Evolutionary conservation across 2,888 invertebrate genomes (phyloP).

Genomic region (Acleris cristana): DNA sequence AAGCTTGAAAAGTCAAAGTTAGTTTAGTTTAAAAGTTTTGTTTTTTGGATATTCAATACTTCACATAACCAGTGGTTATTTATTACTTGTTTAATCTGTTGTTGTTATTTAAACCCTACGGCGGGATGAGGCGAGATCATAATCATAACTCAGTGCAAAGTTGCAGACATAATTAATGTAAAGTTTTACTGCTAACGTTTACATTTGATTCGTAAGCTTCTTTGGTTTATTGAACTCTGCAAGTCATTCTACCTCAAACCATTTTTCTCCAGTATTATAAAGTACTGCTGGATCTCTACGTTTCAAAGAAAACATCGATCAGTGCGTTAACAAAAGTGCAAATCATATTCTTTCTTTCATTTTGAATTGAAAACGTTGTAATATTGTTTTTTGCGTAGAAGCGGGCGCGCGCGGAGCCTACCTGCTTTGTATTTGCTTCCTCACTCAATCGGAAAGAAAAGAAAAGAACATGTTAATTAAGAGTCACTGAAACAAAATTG

Average conservation of each 20-base stretch:
- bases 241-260: neutral
- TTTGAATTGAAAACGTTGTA: constrained; percentile 77
- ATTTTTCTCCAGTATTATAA: neutral
- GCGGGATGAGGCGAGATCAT: too few relatives aligned
- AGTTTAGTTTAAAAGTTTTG: constrained; percentile 39
- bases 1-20: too few relatives aligned
- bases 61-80: constrained; percentile 43
- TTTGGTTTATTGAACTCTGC: neutral
- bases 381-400: constrained; percentile 72
- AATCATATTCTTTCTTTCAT: constrained; percentile 78
- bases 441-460: constrained; percentile 83
- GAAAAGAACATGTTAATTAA: constrained; percentile 84
- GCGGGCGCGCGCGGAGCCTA: constrained; percentile 66
- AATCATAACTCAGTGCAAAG: too few relatives aligned
- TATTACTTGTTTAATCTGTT: constrained; percentile 49
- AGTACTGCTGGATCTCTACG: constrained; percentile 40
- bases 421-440: constrained; percentile 72
- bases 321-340: constrained; percentile 77
- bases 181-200: neutral
- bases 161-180: neutral
- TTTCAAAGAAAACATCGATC: constrained; percentile 78
- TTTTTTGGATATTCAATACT: constrained; percentile 45
- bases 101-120: constrained; percentile 13
- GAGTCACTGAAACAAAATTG: constrained; percentile 79
- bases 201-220: neutral